Evolutionary conservation across 2,888 invertebrate genomes (phyloP).

Genomic region (Escarpia spicata): DNA sequence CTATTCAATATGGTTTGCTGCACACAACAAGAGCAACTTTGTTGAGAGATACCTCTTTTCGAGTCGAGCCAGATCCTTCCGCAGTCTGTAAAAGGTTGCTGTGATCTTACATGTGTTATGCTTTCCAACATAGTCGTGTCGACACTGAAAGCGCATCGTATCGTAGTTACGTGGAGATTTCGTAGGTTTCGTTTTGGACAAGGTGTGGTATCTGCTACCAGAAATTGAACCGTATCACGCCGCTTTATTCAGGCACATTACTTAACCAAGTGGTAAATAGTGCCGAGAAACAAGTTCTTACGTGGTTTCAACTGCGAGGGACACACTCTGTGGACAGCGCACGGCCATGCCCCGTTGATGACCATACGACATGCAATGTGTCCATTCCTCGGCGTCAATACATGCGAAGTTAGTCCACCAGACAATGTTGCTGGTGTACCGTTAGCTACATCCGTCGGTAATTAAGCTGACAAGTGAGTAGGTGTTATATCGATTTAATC

Average conservation of each 20-base stretch:
- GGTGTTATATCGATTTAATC: background rate
- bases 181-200: background rate
- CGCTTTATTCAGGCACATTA: background rate
- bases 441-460: background rate
- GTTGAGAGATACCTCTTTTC: background rate
- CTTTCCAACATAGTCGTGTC: background rate
- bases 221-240: background rate
- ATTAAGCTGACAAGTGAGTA: background rate
- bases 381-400: background rate
- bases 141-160: background rate
- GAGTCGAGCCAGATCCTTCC: background rate
- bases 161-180: background rate
- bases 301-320: background rate
- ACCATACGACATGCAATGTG: background rate
- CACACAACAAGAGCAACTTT: background rate
- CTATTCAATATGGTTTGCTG: background rate
- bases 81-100: background rate
- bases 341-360: background rate
- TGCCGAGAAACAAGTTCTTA: background rate
- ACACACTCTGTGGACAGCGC: background rate
- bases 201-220: background rate
- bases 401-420: background rate
- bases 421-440: background rate
- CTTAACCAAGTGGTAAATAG: background rate
- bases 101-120: background rate